Conservation (phyloP, 2,113 vertebrate species). For the Triplophysa dalaica region DNA sequence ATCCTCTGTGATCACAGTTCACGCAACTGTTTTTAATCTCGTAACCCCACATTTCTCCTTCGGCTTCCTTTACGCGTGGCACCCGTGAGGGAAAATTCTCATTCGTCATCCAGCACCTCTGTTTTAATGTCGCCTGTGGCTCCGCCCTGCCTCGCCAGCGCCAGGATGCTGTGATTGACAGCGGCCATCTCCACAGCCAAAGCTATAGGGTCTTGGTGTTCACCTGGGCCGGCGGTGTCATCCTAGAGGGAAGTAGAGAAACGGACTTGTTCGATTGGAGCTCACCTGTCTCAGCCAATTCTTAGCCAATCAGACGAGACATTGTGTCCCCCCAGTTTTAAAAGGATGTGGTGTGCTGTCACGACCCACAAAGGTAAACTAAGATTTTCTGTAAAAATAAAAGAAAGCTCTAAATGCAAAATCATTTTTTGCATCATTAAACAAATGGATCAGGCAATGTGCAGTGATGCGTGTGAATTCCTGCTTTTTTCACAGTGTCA, state of each 20-base stretch:
- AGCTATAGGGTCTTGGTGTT: slow-evolving; percentile 89
- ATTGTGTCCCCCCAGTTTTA: neutral
- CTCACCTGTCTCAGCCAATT: slow-evolving; percentile 8
- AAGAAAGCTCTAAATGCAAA: neutral
- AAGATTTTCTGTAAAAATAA: neutral
- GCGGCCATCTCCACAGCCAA: slow-evolving; percentile 90
- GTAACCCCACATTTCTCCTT: slow-evolving; percentile 29
- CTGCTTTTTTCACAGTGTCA: neutral
- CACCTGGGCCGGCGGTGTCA: slow-evolving; percentile 87
- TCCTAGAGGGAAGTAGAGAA: slow-evolving; percentile 80
- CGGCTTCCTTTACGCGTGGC: neutral
- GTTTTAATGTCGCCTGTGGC: slow-evolving; percentile 85
- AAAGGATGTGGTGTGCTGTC: slow-evolving; percentile 11
- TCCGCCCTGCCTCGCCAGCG: slow-evolving; percentile 79
- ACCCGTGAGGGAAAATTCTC: slow-evolving; percentile 59
- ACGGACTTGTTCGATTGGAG: slow-evolving; percentile 62
- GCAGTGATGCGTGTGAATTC: neutral
- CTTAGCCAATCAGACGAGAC: neutral
- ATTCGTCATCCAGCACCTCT: slow-evolving; percentile 94
- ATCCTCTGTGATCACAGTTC: slow-evolving; percentile 5
- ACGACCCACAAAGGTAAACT: slow-evolving; percentile 38
- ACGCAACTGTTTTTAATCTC: slow-evolving; percentile 6
- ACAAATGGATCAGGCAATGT: neutral
- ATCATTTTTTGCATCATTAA: neutral
- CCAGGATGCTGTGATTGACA: slow-evolving; percentile 87